These are phyloP conservation scores for Aldabrachelys gigantea DNA, from an alignment of 2,113 vertebrate genomes.

Conservation along the genomic window DNA sequence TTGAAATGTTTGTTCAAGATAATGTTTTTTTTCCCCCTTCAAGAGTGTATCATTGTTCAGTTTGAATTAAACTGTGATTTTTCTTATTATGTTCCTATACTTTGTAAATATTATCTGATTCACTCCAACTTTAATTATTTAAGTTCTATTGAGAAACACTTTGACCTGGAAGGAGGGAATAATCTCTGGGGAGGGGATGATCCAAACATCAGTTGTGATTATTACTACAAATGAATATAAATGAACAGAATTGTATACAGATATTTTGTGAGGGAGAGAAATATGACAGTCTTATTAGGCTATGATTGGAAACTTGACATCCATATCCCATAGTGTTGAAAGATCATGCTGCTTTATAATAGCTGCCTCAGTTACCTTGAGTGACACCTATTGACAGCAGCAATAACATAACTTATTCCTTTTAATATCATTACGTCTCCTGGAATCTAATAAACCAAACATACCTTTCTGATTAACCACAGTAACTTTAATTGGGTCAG, in stretches of 20 bases:
- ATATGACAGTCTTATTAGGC: neutral
- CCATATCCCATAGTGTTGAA: neutral
- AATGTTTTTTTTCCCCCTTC: neutral
- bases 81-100: conserved; percentile 15
- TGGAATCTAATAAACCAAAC: neutral
- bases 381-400: accelerated
- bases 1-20: neutral
- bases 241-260: neutral
- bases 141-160: neutral
- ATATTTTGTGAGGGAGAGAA: neutral
- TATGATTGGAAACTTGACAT: neutral
- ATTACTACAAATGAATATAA: neutral
- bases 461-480: neutral
- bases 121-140: neutral
- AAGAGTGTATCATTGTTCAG: neutral
- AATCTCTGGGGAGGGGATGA: neutral
- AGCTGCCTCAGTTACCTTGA: accelerated
- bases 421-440: neutral
- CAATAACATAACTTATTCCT: neutral
- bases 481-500: neutral
- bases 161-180: neutral
- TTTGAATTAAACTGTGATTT: conserved; percentile 58
- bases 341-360: neutral
- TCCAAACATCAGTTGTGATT: neutral
- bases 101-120: neutral